phyloP scores from a whole-genome alignment of 1,140 invertebrate genomes.

The Protaetia brevitarsis region DNA sequence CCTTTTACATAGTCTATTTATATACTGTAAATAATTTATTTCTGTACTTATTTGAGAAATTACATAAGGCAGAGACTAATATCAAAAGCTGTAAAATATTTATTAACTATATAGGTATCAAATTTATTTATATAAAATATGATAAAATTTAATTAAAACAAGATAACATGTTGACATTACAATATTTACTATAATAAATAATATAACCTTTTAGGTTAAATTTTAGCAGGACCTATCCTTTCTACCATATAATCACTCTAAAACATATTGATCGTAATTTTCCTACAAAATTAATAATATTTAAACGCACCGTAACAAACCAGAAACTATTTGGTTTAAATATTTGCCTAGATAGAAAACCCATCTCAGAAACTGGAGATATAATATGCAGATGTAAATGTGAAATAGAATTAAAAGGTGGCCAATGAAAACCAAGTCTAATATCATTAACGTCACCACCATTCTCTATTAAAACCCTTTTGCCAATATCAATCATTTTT shows the following conservation, averaged over 20 bases:
- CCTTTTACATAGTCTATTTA: too few relatives aligned
- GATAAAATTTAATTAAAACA: too few relatives aligned
- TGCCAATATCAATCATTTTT: slow-evolving; percentile 58
- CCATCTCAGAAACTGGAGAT: slow-evolving; percentile 73
- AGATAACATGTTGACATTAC: too few relatives aligned
- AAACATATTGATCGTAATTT: background rate
- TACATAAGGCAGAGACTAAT: too few relatives aligned
- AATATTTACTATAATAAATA: too few relatives aligned
- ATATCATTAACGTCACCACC: slow-evolving; percentile 55
- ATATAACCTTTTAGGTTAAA: too few relatives aligned
- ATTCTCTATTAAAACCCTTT: slow-evolving; percentile 55
- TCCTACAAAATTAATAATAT: background rate
- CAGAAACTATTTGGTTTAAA: slow-evolving; percentile 75
- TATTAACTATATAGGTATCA: too few relatives aligned
- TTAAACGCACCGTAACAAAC: slow-evolving; percentile 73
- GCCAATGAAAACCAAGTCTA: slow-evolving; percentile 86
- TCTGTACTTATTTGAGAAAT: too few relatives aligned
- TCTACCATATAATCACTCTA: slow-evolving; percentile 5
- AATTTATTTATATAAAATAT: too few relatives aligned
- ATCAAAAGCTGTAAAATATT: too few relatives aligned
- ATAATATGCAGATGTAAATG: slow-evolving; percentile 90
- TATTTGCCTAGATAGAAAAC: slow-evolving; percentile 62
- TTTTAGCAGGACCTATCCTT: background rate
- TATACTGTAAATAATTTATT: too few relatives aligned
- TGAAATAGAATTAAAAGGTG: slow-evolving; percentile 78